Percentiles rank a stretch among this genome's conserved stretches.
Evolutionary conservation across 2,797 vertebrate species (phyloP).

Genomic region (Neosalanx taihuensis): DNA sequence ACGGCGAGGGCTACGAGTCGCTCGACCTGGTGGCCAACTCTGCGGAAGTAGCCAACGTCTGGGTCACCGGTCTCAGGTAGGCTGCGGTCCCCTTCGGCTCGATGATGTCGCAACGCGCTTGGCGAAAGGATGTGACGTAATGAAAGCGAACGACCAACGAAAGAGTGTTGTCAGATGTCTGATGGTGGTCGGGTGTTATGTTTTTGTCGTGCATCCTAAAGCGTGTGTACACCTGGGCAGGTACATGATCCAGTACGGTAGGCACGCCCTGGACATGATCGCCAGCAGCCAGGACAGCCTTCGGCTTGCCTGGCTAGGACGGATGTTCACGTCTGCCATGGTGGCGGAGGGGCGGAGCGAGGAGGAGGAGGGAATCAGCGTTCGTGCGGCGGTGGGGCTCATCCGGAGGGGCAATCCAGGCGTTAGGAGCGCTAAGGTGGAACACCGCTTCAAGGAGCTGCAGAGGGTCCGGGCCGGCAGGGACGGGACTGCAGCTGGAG

Average conservation of each 20-base stretch:
- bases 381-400: conserved; percentile 80
- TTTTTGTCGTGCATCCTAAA: not conserved
- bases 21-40: conserved; percentile 91
- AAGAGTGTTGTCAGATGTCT: not conserved
- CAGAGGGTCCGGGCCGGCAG: conserved; percentile 82
- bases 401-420: conserved; percentile 86
- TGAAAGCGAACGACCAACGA: not conserved
- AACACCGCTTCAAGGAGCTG: conserved; percentile 89
- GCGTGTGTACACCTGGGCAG: conserved; percentile 36
- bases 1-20: conserved; percentile 89
- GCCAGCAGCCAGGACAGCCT: conserved; percentile 91
- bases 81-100: conserved; percentile 6
- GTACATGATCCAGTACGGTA: conserved; percentile 81
- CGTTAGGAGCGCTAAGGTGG: conserved; percentile 83
- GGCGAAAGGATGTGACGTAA: not conserved
- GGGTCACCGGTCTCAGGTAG: conserved; percentile 92
- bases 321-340: conserved; percentile 82
- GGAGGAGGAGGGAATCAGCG: conserved; percentile 70
- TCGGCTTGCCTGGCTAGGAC: conserved; percentile 87
- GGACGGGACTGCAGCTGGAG: conserved; percentile 27
- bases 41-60: conserved; percentile 90
- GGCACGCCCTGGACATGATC: conserved; percentile 89
- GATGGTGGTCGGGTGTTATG: not conserved
- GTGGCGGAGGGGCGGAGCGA: conserved; percentile 50
- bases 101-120: too few species aligned